Conservation (phyloP, 2,797 vertebrate genomes). For the Telmatherina bonti region DNA sequence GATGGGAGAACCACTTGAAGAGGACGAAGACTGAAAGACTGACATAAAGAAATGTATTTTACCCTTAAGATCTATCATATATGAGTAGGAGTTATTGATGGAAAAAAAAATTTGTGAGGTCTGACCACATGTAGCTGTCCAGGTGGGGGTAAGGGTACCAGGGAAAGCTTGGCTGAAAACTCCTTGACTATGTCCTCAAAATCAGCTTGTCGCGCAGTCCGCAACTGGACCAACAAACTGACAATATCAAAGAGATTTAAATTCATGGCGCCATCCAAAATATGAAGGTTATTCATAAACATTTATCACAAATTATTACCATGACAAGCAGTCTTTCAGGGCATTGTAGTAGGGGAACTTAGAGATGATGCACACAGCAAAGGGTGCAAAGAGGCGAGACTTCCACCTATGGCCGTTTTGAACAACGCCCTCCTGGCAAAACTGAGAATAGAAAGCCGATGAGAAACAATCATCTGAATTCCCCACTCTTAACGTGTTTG, state of each 20-base stretch:
- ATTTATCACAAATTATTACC: slow-evolving; percentile 47
- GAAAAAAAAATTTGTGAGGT: neutral
- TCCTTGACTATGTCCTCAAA: slow-evolving; percentile 91
- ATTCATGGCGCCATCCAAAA: neutral
- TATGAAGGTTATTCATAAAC: neutral
- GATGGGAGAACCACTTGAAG: slow-evolving; percentile 93
- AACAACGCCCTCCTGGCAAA: slow-evolving; percentile 78
- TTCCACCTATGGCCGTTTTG: slow-evolving; percentile 86
- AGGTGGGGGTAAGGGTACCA: slow-evolving; percentile 93
- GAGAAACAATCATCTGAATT: neutral
- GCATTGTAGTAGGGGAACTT: slow-evolving; percentile 94
- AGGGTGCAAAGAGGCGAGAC: slow-evolving; percentile 80
- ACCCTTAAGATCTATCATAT: neutral
- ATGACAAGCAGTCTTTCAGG: slow-evolving; percentile 81
- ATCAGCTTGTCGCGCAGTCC: slow-evolving; percentile 83
- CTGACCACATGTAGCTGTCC: slow-evolving; percentile 95
- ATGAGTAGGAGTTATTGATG: neutral
- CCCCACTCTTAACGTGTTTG: neutral
- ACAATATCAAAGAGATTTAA: neutral
- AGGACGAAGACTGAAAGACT: slow-evolving; percentile 89
- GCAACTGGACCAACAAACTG: slow-evolving; percentile 85
- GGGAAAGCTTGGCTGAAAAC: slow-evolving; percentile 92
- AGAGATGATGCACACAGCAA: slow-evolving; percentile 92
- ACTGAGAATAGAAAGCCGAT: slow-evolving; percentile 42
- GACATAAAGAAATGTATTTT: slow-evolving; percentile 28